These are phyloP conservation scores for Caerostris extrusa DNA, from an alignment of 1,140 invertebrate species.

Conservation along the genomic window DNA sequence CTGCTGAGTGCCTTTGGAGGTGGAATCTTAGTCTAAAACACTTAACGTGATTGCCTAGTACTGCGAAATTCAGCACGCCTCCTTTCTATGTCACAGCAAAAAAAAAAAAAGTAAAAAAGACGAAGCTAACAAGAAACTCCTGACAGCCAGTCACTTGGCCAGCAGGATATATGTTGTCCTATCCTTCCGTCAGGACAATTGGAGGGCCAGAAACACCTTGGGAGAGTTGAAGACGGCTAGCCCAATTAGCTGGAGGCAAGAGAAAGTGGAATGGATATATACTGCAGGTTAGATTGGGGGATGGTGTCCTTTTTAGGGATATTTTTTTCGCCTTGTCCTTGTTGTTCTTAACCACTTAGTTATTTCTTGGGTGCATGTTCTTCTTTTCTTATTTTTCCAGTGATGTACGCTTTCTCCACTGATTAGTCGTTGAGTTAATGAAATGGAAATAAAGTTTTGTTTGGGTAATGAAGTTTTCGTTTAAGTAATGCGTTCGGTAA, in stretches of 20 bases:
- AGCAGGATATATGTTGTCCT: conserved; percentile 55
- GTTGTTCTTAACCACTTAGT: conserved; percentile 13
- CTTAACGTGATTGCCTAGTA: conserved; percentile 42
- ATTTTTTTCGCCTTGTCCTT: conserved; percentile 26
- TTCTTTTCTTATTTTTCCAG: neutral
- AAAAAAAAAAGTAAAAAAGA: conserved; percentile 10
- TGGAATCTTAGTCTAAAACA: conserved; percentile 47
- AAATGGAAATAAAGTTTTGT: conserved; percentile 59
- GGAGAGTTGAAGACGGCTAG: conserved; percentile 62
- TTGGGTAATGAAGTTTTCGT: conserved; percentile 29
- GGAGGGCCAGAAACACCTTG: conserved; percentile 55
- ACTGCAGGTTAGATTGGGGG: neutral
- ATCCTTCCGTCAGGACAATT: conserved; percentile 55
- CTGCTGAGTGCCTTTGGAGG: neutral
- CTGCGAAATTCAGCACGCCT: neutral
- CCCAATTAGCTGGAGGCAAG: conserved; percentile 55
- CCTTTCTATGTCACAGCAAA: neutral
- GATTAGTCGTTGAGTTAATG: conserved; percentile 56
- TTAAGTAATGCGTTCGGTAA: conserved; percentile 53
- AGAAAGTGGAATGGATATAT: conserved; percentile 57
- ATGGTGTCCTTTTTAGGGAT: conserved; percentile 22
- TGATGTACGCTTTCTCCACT: conserved; percentile 28
- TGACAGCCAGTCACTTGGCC: conserved; percentile 59
- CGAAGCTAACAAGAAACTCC: neutral
- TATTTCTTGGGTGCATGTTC: conserved; percentile 18